Evolutionary conservation across 2,113 vertebrate species (phyloP), one percentile per base, ranked within the genome.

Genomic region (Labeo catla): DNA sequence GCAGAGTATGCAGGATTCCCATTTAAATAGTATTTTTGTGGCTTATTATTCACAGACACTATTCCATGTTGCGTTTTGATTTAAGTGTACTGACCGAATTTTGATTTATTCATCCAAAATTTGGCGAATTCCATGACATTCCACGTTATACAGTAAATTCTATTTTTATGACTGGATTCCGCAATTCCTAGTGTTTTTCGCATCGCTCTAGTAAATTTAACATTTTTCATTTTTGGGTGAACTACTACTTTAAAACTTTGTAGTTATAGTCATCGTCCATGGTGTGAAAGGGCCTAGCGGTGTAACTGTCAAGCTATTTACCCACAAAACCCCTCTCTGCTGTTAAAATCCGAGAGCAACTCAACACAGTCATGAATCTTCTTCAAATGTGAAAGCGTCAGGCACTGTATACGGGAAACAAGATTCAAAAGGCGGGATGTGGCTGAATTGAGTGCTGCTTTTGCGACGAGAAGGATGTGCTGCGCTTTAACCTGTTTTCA

Each of bases 401-500:
- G 78, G 80, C n/a, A 70, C 15, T 79, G 70, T 87, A 16, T 87
- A 77, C 47, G 15, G 15, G 34, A 76, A 83, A 81, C 76, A 85
- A 76, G 66, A 85, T 68, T 83, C 23, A 79, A 85, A 50, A 54
- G 49, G 36, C 8, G 45, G 83, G 79, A 83, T 74, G n/a, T 11
- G 6, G 34, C 81, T 70, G 49, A 70, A 36, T 70, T 36, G 28
- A 70, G 49, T 54, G 81, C 65, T 52, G 63, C 28, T n/a, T 68
- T n/a, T 70, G 65, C 19, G 16, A 70, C 4, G 81, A 70, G 47
- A 84, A 73, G 49, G 16, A 54, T 68, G 65, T 34, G 23, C 8
- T 70, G 63, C 10, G 81, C 68, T 84, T 78, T 81, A 82, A 86
- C 87, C 76, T 66, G 86, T 80, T 81, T 87, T 76, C 74, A 76